Conservation (phyloP, 1,140 invertebrate species). For the Sesamia nonagrioides region DNA sequence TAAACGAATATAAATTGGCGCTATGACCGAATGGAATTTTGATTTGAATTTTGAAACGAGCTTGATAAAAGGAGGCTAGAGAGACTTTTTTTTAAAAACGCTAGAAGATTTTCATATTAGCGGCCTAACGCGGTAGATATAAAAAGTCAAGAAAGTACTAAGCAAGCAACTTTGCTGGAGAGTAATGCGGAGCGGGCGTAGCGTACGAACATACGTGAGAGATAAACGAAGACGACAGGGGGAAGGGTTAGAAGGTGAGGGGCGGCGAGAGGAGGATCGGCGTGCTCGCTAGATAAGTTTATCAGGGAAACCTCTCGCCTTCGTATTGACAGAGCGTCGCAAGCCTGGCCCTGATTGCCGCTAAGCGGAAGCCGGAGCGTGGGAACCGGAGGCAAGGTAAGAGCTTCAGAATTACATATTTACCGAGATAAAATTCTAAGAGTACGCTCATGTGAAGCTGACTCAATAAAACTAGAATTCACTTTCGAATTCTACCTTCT, state of each 20-base stretch:
- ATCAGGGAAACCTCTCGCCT: constrained; percentile 84
- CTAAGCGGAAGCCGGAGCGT: constrained; percentile 77
- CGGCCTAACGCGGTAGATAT: constrained; percentile 57
- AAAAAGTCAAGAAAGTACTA: constrained; percentile 65
- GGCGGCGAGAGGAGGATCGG: constrained; percentile 56
- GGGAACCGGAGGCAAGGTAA: constrained; percentile 75
- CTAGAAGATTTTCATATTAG: constrained; percentile 47
- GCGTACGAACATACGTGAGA: constrained; percentile 75
- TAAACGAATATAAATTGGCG: constrained; percentile 70
- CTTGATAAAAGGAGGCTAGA: constrained; percentile 48
- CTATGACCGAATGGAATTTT: constrained; percentile 52
- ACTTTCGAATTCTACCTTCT: neutral
- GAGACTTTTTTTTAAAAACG: constrained; percentile 41
- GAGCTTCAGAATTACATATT: constrained; percentile 64
- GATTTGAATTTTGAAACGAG: constrained; percentile 50
- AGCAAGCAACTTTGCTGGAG: constrained; percentile 62
- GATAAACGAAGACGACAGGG: constrained; percentile 77
- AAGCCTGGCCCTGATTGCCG: constrained; percentile 82
- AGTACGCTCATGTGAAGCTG: constrained; percentile 33
- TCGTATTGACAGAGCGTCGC: constrained; percentile 84
- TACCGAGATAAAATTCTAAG: constrained; percentile 59
- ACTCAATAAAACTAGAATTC: constrained; percentile 33
- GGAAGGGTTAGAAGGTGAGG: constrained; percentile 56
- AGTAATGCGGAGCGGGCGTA: constrained; percentile 66
- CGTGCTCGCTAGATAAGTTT: constrained; percentile 81